phyloP scores from a whole-genome alignment of 2,888 invertebrate species.

The Leptothorax acervorum region DNA sequence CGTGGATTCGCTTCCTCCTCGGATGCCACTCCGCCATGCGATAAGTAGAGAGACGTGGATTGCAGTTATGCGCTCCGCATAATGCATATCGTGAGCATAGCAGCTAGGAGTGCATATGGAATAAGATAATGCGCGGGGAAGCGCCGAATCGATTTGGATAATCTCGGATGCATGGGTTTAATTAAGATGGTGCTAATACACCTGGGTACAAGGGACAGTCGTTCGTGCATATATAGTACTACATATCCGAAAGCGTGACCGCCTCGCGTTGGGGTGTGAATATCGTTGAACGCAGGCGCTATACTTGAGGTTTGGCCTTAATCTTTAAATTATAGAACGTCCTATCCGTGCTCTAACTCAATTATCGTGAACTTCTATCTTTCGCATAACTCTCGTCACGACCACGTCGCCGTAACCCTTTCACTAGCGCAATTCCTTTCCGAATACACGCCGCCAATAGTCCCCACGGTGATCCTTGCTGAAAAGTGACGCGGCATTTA shows the following conservation, averaged over 20 bases:
- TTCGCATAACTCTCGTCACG: not conserved
- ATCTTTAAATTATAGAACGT: conserved; percentile 45
- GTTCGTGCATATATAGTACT: not conserved
- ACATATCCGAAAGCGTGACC: conserved; percentile 8
- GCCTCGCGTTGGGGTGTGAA: not conserved
- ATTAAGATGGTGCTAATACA: conserved; percentile 65
- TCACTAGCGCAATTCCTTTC: not conserved
- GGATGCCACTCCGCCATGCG: not conserved
- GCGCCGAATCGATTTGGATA: conserved; percentile 38
- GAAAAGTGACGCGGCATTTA: not conserved
- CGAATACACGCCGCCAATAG: not conserved
- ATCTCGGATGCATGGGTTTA: conserved; percentile 56
- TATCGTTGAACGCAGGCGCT: not conserved
- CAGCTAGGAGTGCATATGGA: conserved; percentile 52
- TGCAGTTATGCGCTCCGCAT: conserved; percentile 32
- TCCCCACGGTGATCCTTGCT: not conserved
- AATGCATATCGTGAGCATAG: conserved; percentile 52
- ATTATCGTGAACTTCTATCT: conserved; percentile 28
- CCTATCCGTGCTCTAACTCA: conserved; percentile 29
- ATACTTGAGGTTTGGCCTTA: conserved; percentile 32
- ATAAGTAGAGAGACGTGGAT: conserved; percentile 18
- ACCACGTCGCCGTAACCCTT: not conserved
- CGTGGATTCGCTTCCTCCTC: not conserved
- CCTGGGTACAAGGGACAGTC: conserved; percentile 56
- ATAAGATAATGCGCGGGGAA: conserved; percentile 24